These are phyloP conservation scores for Labrus mixtus DNA, from an alignment of 2,113 vertebrate species.

Conservation along the genomic window DNA sequence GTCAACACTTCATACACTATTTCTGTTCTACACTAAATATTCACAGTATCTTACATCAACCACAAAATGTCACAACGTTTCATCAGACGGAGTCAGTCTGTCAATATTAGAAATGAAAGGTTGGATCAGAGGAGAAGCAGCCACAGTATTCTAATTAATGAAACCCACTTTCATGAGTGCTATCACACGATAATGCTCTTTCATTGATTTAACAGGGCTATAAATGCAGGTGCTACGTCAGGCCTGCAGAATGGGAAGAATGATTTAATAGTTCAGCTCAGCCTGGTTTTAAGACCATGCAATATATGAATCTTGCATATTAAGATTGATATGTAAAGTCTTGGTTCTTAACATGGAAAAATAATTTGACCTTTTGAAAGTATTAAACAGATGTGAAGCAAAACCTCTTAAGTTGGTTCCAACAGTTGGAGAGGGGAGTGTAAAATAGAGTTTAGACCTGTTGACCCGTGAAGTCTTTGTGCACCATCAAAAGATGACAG, in stretches of 20 bases:
- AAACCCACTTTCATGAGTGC: constrained; percentile 7
- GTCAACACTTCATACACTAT: neutral
- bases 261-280: constrained; percentile 10
- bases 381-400: neutral
- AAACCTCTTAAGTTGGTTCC: constrained; percentile 12
- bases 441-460: constrained; percentile 41
- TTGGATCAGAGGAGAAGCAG: neutral
- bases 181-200: constrained; percentile 17
- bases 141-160: constrained; percentile 51
- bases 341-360: neutral
- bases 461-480: constrained; percentile 40
- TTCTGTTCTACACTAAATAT: neutral
- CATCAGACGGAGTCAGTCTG: constrained; percentile 18
- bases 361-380: neutral
- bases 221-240: constrained; percentile 11
- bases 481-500: constrained; percentile 58
- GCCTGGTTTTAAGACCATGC: neutral
- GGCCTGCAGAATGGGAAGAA: constrained; percentile 11
- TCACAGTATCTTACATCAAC: neutral
- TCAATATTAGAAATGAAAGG: constrained; percentile 25
- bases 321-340: constrained; percentile 5
- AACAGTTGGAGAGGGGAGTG: constrained; percentile 4
- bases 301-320: neutral
- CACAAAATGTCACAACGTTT: constrained; percentile 10
- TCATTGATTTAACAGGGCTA: constrained; percentile 50